Base-by-base conservation (phyloP, 1,140 invertebrate genomes). In the Grapholita molesta region DNA sequence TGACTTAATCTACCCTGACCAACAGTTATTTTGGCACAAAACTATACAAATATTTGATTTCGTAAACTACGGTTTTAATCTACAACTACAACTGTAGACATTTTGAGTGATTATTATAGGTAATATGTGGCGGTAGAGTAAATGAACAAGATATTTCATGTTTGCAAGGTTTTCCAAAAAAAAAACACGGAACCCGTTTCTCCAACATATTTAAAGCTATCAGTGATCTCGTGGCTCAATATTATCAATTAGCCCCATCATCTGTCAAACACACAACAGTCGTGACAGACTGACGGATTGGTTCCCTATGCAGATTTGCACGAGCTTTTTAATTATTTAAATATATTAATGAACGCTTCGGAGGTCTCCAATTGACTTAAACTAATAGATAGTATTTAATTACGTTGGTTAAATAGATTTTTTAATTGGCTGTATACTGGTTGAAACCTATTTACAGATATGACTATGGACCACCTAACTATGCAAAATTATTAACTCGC, bases 241-340 rank as follows among this genome's bases (percentile, higher is more conserved):
- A 67, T 65, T 74, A 85, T 86, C 81, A 84, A 89, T 88, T 86
- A 85, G 80, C 74, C 67, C 70, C 52, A 64, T 21, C 65, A 84
- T 88, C 82, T 78, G 76, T 83, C 83, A 82, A 28, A 71, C 33
- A 64, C 55, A 67, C 33, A 25, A 38, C 35, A 66, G 52, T 72
- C 73, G 65, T 76, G 76, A 77, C 72, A 74, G 75, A 71, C 69
- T 64, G 42, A 70, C 61, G 57, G 57, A 68, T 66, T 64, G 64
- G 70, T 28, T 28, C 55, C 24, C 55, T 18, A 61, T 61, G 55
- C 11, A n/a, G 55, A 32, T 30, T 32, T 61, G 55, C 28, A 61
- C 28, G 15, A 61, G 55, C 25, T 30, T 15, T 28, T 61, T 61
- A 61, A 61, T 61, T 61, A 61, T 61, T 61, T 61, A 61, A 61